Evolutionary conservation across 2,888 invertebrate genomes (phyloP).

Genomic region (Xanthorhoe spadicearia): DNA sequence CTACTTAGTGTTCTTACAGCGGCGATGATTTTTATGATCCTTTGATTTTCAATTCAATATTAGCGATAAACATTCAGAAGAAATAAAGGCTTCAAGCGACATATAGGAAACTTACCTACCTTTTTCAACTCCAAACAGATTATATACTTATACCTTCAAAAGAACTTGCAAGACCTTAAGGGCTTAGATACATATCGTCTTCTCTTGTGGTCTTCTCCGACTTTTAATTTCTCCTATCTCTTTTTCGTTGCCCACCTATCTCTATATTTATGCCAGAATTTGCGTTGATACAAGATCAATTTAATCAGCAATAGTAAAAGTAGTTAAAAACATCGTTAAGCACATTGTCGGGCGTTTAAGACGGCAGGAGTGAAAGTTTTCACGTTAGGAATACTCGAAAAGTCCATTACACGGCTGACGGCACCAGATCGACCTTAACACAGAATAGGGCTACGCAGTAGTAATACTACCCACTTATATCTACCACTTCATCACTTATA

Average conservation of each 20-base stretch:
- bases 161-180: too few relatives aligned
- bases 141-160: background rate
- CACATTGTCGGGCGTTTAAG: slow-evolving; percentile 79
- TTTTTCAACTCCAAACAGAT: background rate
- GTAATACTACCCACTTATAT: background rate
- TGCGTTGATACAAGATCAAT: slow-evolving; percentile 53
- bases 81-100: too few relatives aligned
- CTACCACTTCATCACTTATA: background rate
- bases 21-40: background rate
- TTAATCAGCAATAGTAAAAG: slow-evolving; percentile 74
- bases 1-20: background rate
- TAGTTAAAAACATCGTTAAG: slow-evolving; percentile 82
- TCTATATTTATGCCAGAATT: background rate
- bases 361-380: slow-evolving; percentile 76
- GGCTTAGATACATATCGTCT: too few relatives aligned
- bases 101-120: too few relatives aligned
- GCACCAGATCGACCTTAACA: slow-evolving; percentile 65
- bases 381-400: slow-evolving; percentile 82
- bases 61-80: too few relatives aligned
- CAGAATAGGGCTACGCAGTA: slow-evolving; percentile 36
- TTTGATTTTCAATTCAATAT: too few relatives aligned
- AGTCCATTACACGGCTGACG: slow-evolving; percentile 82
- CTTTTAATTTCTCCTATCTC: background rate
- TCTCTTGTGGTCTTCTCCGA: too few relatives aligned
- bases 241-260: too few relatives aligned